Evolutionary conservation across 2,113 vertebrate genomes (phyloP), one percentile per base, ranked within the genome.

Genomic region (Empidonax alnorum): DNA sequence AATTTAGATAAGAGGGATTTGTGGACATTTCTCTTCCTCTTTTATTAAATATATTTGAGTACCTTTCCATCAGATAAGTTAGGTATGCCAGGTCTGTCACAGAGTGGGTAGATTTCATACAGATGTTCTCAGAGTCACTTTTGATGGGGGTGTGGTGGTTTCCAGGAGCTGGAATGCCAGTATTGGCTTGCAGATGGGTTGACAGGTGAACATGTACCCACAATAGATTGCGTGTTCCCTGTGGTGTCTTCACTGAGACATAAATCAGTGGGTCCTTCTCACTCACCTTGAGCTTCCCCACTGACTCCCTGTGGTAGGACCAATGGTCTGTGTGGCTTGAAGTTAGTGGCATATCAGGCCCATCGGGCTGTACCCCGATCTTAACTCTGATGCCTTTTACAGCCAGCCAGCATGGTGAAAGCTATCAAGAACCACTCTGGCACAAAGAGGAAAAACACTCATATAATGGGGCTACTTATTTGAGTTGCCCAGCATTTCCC

Each of bases 401-500:
- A 81, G 72, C 25, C 81, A 79, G 30, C 67, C 65, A 86, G 62
- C 35, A 21, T 21, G 50, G 62, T 31, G 49, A 85, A 71, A 93
- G 80, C 62, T 85, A 16, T 33, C 0, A 0, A 86, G 65, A 89
- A 63, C 33, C 73, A 68, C 56, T 56, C 52, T 0, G 0, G 44
- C 91, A 90, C 76, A 90, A 84, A 92, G 53, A 84, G 44, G 68
- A 93, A 46, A 67, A 89, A 66, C 33, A 46, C 56, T 96, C 81
- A n/a, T 39, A 35, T 95, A 97, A 96, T 95, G 89, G 89, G 79
- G 83, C 73, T 94, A 55, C 92, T 97, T 95, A 81, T 80, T 59
- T 87, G 80, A 96, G 93, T 94, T 96, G 62, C 91, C 86, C 65
- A 84, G 95, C 85, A 74, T 92, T 94, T 96, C 90, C 71, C 80